Evolutionary conservation across 2,113 vertebrate genomes (phyloP).

Genomic region (Chaetodon trifascialis): DNA sequence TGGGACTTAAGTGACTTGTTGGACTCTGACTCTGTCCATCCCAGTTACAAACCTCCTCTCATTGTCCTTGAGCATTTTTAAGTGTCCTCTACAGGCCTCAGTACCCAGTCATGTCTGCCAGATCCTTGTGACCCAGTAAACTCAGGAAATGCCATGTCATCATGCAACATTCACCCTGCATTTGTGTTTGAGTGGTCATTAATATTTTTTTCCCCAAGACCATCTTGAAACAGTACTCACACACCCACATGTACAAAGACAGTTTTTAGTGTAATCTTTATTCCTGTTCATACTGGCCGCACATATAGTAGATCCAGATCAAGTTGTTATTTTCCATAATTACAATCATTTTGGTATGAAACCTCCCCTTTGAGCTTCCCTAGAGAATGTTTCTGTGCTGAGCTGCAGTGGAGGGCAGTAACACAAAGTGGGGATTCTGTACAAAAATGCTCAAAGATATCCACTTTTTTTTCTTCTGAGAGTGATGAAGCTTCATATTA

Average conservation of each 20-base stretch:
- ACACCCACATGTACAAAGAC: background rate
- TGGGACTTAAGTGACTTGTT: background rate
- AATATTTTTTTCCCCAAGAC: background rate
- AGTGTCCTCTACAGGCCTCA: background rate
- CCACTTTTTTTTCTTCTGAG: background rate
- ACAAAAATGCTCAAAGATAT: background rate
- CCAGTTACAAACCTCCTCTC: too few relatives aligned
- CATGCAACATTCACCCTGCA: background rate
- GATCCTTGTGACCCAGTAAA: background rate
- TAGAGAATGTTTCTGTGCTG: background rate
- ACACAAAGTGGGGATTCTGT: too few relatives aligned
- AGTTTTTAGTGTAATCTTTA: background rate
- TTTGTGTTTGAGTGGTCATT: background rate
- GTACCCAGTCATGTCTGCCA: background rate
- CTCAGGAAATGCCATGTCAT: background rate
- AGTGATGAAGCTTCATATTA: background rate
- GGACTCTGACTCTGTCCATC: background rate
- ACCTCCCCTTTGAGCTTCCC: background rate
- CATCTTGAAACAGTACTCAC: background rate
- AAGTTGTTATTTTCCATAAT: background rate
- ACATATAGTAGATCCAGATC: background rate
- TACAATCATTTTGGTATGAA: background rate
- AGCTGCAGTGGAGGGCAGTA: background rate
- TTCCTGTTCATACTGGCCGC: background rate
- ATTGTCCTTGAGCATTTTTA: background rate